Evolutionary conservation across 2,113 vertebrate genomes (phyloP).

Genomic region (Scatophagus argus): DNA sequence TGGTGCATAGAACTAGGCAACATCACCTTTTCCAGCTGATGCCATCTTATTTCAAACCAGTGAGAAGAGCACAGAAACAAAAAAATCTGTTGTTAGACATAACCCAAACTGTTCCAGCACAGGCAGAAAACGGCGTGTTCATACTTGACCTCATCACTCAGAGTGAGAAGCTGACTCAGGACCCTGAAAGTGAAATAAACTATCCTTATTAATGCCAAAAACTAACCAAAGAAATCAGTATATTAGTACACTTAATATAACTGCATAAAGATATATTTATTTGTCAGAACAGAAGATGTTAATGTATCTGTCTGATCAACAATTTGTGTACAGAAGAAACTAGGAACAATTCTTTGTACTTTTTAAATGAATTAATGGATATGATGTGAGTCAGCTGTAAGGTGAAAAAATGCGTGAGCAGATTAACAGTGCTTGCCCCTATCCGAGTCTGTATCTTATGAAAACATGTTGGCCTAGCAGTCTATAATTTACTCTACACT

Average conservation of each 20-base stretch:
- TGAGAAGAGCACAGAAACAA: background rate
- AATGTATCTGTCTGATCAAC: background rate
- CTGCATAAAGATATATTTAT: background rate
- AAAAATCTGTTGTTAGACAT: background rate
- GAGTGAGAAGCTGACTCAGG: background rate
- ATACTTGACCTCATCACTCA: background rate
- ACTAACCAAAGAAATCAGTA: background rate
- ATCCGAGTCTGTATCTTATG: conserved; percentile 2
- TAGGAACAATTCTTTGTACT: background rate
- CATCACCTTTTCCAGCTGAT: background rate
- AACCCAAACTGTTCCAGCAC: background rate
- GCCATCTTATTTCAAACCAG: background rate
- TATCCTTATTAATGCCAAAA: no score
- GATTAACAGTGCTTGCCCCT: conserved; percentile 36
- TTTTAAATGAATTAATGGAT: background rate
- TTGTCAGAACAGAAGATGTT: conserved; percentile 5
- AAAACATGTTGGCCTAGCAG: conserved; percentile 41
- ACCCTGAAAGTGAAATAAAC: background rate
- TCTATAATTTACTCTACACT: conserved; percentile 37
- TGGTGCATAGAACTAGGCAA: background rate
- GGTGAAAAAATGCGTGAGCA: conserved; percentile 35
- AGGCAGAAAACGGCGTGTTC: background rate
- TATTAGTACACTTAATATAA: background rate
- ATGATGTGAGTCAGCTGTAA: conserved; percentile 11
- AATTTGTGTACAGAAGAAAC: background rate